Conservation (phyloP, 2,113 vertebrate genomes). For the Scortum barcoo region DNA sequence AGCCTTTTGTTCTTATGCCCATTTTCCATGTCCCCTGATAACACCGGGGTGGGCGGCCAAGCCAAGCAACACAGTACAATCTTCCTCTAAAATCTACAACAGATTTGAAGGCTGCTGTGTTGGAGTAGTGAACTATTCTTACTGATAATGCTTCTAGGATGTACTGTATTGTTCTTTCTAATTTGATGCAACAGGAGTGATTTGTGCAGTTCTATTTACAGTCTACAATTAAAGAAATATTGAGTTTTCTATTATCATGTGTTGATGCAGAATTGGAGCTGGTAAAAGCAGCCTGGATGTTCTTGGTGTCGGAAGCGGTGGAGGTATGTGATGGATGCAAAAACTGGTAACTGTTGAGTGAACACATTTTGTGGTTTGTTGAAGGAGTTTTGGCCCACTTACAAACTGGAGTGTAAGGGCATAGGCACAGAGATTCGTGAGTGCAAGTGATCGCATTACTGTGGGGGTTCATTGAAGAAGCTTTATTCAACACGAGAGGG, state of each 20-base stretch:
- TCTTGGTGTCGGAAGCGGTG: constrained; percentile 89
- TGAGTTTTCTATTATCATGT: neutral
- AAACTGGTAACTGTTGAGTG: neutral
- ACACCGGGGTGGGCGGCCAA: neutral
- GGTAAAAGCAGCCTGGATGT: constrained; percentile 86
- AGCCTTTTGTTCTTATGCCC: neutral
- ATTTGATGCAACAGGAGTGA: neutral
- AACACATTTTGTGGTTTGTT: neutral
- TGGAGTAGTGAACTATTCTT: neutral
- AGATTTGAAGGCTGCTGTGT: neutral
- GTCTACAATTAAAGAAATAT: neutral
- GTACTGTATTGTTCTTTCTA: neutral
- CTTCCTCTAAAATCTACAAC: neutral
- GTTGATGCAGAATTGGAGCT: constrained; percentile 83
- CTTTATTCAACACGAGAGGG: neutral
- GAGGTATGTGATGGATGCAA: constrained; percentile 82
- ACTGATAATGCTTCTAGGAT: neutral
- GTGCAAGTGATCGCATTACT: neutral
- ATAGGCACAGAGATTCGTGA: neutral
- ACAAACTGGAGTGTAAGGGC: neutral
- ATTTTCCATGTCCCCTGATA: neutral
- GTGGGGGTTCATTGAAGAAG: neutral
- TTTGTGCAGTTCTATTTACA: neutral
- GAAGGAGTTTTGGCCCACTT: neutral
- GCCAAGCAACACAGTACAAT: neutral